Evolutionary conservation across 2,113 vertebrate genomes (phyloP).

Genomic region (Corydoras maculifer): DNA sequence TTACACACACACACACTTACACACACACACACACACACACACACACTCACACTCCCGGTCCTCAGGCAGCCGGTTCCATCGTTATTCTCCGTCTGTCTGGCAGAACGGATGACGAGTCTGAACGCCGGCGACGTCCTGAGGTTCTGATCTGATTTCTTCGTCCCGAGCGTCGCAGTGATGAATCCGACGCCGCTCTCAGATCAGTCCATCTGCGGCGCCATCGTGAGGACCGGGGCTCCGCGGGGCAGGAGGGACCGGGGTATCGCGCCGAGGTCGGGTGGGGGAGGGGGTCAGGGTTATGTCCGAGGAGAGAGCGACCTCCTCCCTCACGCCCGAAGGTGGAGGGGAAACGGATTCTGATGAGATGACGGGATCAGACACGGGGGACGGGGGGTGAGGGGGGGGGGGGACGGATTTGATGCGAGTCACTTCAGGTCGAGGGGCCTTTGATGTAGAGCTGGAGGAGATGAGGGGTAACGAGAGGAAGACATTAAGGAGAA

Average conservation of each 20-base stretch:
- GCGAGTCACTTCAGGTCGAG: background rate
- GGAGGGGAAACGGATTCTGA: background rate
- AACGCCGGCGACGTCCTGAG: background rate
- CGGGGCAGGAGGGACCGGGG: background rate
- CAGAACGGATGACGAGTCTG: background rate
- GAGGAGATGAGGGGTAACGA: slow-evolving; percentile 5
- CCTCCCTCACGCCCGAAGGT: background rate
- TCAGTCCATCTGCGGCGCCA: background rate
- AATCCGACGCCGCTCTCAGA: background rate
- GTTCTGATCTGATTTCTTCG: background rate
- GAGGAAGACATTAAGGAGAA: slow-evolving; percentile 1
- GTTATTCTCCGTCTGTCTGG: background rate
- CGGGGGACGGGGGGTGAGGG: too few species aligned
- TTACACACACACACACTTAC: too few species aligned
- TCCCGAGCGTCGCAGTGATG: background rate
- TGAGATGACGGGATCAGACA: background rate
- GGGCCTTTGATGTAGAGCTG: background rate
- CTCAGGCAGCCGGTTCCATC: background rate
- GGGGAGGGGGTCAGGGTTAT: background rate
- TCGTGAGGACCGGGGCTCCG: background rate
- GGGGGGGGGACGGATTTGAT: background rate
- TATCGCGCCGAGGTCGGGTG: background rate
- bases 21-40: too few species aligned
- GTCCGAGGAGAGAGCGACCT: background rate
- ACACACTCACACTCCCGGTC: too few species aligned